These are phyloP conservation scores for Toxotes chatareus DNA, from an alignment of 2,113 vertebrate genomes.

Conservation along the genomic window DNA sequence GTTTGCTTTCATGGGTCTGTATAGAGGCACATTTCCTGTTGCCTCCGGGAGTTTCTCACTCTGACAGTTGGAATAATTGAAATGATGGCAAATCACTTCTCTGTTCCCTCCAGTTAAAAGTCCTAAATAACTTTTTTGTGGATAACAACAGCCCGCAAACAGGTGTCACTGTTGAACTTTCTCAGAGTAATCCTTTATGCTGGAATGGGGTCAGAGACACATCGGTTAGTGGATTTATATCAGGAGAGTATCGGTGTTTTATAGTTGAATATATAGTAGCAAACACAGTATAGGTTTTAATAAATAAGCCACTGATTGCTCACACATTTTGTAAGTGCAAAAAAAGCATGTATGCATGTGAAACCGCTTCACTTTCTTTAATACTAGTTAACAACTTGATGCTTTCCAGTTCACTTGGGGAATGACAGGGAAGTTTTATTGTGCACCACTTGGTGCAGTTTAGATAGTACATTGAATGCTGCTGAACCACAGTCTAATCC, in stretches of 20 bases:
- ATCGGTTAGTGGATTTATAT: conserved; percentile 12
- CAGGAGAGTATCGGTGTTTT: background rate
- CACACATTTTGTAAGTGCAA: background rate
- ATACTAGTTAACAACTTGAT: background rate
- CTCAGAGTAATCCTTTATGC: background rate
- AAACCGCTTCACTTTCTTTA: background rate
- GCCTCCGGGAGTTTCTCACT: conserved; percentile 16
- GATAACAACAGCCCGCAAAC: conserved; percentile 3
- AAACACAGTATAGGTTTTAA: background rate
- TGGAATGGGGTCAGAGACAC: background rate
- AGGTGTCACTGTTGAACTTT: conserved; percentile 12
- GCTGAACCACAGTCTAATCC: conserved; percentile 35
- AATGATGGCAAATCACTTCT: conserved; percentile 33
- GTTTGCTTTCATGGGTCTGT: conserved; percentile 30
- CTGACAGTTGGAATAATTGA: conserved; percentile 30
- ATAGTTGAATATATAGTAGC: background rate
- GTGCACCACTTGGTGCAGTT: conserved; percentile 4
- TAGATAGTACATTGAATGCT: conserved; percentile 10
- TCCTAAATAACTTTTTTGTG: conserved; percentile 8
- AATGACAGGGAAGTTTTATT: background rate
- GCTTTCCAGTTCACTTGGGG: conserved; percentile 10
- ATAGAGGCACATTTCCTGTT: conserved; percentile 2
- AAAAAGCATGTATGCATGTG: background rate
- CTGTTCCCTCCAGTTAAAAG: conserved; percentile 1
- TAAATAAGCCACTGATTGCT: background rate